Evolutionary conservation across 1,140 invertebrate species (phyloP), one percentile per base, ranked within the genome.

Genomic region (Bombus consobrinus): DNA sequence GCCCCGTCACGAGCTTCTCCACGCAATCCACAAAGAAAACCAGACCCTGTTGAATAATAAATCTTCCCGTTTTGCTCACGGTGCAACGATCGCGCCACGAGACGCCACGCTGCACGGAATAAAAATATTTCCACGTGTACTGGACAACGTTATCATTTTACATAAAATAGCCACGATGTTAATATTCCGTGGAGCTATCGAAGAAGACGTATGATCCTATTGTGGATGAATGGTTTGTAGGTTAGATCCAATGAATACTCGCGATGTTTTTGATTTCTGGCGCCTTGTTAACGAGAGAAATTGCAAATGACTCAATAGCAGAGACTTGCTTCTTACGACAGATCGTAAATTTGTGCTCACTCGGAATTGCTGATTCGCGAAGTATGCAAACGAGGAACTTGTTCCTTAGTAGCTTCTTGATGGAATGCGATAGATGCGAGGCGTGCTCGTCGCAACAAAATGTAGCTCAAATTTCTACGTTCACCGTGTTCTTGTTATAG

Each of bases 31-130:
- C 10, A 77, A 77, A 41, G 62, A 73, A 28, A 81, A 72, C 15
- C 64, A 66, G 37, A 68, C 59, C 34, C 62, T 37, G 13, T 25
- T 57, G 81, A 83, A 77, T 76, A 76, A 83, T 83, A 83, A 83
- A 77, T 83, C 73, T 34, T 68, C 10, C 32, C 12, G 15, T 39
- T 62, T 47, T 64, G 22, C n/a, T 25, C 34, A 10, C 34, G 28
- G 34, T 39, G 37, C 66, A 71, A 69, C 32, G 64, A 37, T 68
- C 32, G 77, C 62, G 32, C 34, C 25, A 37, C 25, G 22, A 39
- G 34, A 43, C 76, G 3, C 12, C 75, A 12, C 15, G 57, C 53
- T 47, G 57, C 13, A 39, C 13, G 66, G 25, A 79, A 80, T 80
- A 12, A 80, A 80, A 80, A 80, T 69, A n/a, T 39, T 28, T 47